Evolutionary conservation across 2,888 invertebrate species (phyloP).

Genomic region (Bombyx huttoni): DNA sequence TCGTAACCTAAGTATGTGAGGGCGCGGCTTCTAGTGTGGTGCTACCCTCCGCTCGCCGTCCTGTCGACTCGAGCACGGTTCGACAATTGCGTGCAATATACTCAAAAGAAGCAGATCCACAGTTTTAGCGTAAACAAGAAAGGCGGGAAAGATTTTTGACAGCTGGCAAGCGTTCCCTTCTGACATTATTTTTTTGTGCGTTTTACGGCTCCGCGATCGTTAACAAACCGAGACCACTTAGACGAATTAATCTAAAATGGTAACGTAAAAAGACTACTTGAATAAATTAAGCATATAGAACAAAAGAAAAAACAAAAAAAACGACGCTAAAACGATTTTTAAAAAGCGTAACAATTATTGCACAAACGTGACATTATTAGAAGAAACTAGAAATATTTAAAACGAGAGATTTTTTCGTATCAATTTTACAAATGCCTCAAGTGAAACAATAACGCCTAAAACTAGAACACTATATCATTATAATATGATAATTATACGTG

Average conservation of each 20-base stretch:
- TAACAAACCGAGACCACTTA: slow-evolving; percentile 38
- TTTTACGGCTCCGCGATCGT: slow-evolving; percentile 25
- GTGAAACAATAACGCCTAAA: slow-evolving; percentile 68
- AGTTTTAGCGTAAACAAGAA: background rate
- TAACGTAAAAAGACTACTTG: slow-evolving; percentile 26
- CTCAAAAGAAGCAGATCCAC: background rate
- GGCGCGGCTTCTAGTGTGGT: slow-evolving; percentile 15
- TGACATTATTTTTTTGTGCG: slow-evolving; percentile 12
- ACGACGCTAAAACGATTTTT: slow-evolving; percentile 47
- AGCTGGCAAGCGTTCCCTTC: slow-evolving; percentile 11
- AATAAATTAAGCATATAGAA: slow-evolving; percentile 27
- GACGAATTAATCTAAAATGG: slow-evolving; percentile 33
- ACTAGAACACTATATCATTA: slow-evolving; percentile 73
- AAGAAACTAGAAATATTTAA: slow-evolving; percentile 53
- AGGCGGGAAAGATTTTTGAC: background rate
- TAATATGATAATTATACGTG: slow-evolving; percentile 67
- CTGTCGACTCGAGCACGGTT: slow-evolving; percentile 13
- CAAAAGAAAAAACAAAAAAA: slow-evolving; percentile 14
- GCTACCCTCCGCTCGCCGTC: slow-evolving; percentile 9
- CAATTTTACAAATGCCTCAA: slow-evolving; percentile 46
- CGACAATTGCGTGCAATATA: no score
- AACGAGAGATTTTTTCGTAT: slow-evolving; percentile 28
- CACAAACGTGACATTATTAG: slow-evolving; percentile 46
- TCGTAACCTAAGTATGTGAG: slow-evolving; percentile 47
- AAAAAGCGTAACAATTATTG: slow-evolving; percentile 67